A percentile compares a stretch with the other conserved stretches of the same genome.
Conservation (phyloP, 2,113 vertebrate genomes). For the Muscicapa adusta region DNA sequence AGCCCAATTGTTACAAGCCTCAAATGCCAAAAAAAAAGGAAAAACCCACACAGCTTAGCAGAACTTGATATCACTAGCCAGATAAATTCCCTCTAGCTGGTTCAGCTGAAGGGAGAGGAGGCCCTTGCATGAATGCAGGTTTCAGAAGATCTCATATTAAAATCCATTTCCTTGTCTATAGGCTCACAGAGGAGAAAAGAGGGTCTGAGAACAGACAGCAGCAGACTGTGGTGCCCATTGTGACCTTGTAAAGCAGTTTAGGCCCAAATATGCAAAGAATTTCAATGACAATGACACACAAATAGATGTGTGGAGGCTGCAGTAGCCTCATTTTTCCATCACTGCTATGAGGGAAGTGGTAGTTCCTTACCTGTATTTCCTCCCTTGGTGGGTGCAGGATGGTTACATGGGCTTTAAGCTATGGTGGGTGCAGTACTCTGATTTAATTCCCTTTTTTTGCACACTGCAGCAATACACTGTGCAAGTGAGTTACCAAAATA, state of each 20-base stretch:
- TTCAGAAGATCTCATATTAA: neutral
- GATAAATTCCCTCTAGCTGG: neutral
- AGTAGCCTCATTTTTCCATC: neutral
- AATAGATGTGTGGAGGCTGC: neutral
- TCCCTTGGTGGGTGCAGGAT: neutral
- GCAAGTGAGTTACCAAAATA: neutral
- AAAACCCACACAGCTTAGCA: neutral
- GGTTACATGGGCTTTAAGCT: neutral
- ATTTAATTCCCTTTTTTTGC: neutral
- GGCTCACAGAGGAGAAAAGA: neutral
- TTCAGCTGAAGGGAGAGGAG: neutral
- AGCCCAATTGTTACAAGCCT: neutral
- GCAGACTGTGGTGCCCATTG: neutral
- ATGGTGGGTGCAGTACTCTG: neutral
- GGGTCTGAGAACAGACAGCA: neutral
- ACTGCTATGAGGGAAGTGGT: rapidly evolving
- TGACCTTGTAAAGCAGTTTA: neutral
- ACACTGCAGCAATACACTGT: neutral
- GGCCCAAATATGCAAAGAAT: neutral
- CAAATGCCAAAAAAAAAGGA: neutral
- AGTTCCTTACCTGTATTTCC: neutral
- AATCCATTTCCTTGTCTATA: neutral
- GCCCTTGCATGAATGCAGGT: neutral
- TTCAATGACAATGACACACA: neutral
- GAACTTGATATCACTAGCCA: neutral